These are phyloP conservation scores for Leucophora obtusa DNA, from an alignment of 2,888 invertebrate genomes.

Conservation along the genomic window DNA sequence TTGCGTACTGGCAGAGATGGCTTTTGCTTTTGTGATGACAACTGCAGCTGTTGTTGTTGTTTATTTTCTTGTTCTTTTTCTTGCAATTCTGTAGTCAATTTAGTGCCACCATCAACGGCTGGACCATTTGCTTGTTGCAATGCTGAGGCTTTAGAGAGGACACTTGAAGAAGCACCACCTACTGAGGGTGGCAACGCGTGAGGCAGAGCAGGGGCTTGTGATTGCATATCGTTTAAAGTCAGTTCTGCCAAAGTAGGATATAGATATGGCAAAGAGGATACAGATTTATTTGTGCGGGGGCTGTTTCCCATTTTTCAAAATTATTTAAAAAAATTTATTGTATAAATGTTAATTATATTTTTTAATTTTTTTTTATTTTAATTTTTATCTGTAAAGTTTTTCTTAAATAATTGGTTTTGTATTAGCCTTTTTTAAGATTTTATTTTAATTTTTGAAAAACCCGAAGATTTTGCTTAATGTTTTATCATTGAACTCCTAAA, in stretches of 20 bases:
- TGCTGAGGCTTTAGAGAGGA: constrained; percentile 58
- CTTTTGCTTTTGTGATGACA: constrained; percentile 73
- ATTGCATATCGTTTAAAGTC: constrained; percentile 74
- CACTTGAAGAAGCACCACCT: constrained; percentile 64
- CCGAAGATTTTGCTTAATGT: too few relatives aligned
- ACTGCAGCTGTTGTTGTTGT: constrained; percentile 69
- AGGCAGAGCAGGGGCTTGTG: constrained; percentile 69
- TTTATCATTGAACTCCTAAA: too few relatives aligned
- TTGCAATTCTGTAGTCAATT: constrained; percentile 76
- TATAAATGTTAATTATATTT: too few relatives aligned
- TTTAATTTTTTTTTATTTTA: too few relatives aligned
- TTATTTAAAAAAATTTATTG: constrained; percentile 9
- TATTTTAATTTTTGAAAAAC: too few relatives aligned
- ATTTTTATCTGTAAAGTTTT: too few relatives aligned
- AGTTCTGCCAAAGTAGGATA: constrained; percentile 73
- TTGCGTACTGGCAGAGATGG: constrained; percentile 81
- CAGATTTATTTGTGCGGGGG: constrained; percentile 73
- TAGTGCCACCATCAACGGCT: constrained; percentile 68
- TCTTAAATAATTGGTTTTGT: too few relatives aligned
- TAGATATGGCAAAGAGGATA: constrained; percentile 65
- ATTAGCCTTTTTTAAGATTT: too few relatives aligned
- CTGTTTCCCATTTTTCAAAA: constrained; percentile 65
- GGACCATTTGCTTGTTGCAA: constrained; percentile 57
- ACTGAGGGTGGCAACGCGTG: constrained; percentile 71
- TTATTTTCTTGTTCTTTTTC: constrained; percentile 67